These are phyloP conservation scores for Saxidomus purpurata DNA, from an alignment of 1,140 invertebrate genomes.

Conservation along the genomic window DNA sequence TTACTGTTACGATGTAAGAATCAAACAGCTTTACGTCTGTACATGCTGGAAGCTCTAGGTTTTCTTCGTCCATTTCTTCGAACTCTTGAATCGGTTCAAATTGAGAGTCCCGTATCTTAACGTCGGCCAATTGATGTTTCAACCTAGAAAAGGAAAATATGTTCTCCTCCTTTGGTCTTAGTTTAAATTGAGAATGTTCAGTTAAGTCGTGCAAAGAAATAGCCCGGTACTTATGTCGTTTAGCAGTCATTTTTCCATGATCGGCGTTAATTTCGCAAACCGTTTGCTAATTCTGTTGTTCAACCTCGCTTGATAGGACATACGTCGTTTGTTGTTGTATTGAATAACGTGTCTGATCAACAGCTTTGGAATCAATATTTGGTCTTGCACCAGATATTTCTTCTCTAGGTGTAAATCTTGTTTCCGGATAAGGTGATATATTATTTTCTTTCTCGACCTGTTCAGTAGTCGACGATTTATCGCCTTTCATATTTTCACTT, in stretches of 20 bases:
- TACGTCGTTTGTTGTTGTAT: not conserved
- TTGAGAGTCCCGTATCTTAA: not conserved
- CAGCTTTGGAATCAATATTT: not conserved
- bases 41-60: not conserved
- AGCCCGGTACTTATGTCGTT: not conserved
- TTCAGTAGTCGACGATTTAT: no score
- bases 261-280: not conserved
- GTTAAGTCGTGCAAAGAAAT: not conserved
- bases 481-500: no score
- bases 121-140: not conserved
- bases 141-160: not conserved
- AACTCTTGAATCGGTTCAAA: not conserved
- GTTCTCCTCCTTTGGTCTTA: not conserved
- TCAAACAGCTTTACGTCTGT: conserved; percentile 12
- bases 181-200: not conserved
- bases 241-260: not conserved
- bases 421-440: no score
- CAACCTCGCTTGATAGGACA: not conserved
- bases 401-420: no score
- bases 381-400: no score
- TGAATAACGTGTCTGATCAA: not conserved
- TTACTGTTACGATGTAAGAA: not conserved
- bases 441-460: no score
- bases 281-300: not conserved
- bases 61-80: not conserved